These are phyloP conservation scores for Drosophila picticornis DNA, from an alignment of 2,888 invertebrate genomes.

Conservation along the genomic window DNA sequence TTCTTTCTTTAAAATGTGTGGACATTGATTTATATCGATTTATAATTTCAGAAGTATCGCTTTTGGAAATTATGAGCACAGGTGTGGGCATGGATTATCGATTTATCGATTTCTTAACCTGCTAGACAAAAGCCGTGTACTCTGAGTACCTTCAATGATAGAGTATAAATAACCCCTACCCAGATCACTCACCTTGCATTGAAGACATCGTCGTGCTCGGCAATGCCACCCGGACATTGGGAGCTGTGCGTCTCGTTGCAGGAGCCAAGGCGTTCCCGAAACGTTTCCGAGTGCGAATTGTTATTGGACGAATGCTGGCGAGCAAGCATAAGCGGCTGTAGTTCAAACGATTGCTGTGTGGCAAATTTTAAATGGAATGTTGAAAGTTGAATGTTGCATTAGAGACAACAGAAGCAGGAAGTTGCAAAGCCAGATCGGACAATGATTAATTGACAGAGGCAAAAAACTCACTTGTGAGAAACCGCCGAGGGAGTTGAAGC, in stretches of 20 bases:
- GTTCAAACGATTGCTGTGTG: conserved; percentile 78
- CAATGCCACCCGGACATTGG: conserved; percentile 63
- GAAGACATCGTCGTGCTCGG: conserved; percentile 84
- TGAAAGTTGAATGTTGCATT: conserved; percentile 13
- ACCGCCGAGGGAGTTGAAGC: conserved; percentile 83
- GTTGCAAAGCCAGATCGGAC: conserved; percentile 65
- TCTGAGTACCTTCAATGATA: not conserved
- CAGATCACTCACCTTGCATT: conserved; percentile 82
- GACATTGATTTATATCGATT: too few species aligned
- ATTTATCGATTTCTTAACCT: not conserved
- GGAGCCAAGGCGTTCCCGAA: conserved; percentile 84
- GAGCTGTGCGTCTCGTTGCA: conserved; percentile 83
- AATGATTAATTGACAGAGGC: conserved; percentile 63
- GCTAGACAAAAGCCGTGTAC: not conserved
- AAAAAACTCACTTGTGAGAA: conserved; percentile 80
- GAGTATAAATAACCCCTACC: not conserved
- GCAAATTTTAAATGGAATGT: conserved; percentile 24
- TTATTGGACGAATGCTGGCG: conserved; percentile 78
- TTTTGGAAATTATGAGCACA: too few species aligned
- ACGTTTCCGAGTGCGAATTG: conserved; percentile 80
- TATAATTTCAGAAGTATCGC: too few species aligned
- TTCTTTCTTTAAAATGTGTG: too few species aligned
- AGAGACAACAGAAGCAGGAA: conserved; percentile 65
- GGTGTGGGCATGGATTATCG: not conserved
- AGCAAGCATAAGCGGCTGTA: conserved; percentile 79